Base-by-base conservation (phyloP, 2,797 vertebrate species). In the Scarus forsteni region DNA sequence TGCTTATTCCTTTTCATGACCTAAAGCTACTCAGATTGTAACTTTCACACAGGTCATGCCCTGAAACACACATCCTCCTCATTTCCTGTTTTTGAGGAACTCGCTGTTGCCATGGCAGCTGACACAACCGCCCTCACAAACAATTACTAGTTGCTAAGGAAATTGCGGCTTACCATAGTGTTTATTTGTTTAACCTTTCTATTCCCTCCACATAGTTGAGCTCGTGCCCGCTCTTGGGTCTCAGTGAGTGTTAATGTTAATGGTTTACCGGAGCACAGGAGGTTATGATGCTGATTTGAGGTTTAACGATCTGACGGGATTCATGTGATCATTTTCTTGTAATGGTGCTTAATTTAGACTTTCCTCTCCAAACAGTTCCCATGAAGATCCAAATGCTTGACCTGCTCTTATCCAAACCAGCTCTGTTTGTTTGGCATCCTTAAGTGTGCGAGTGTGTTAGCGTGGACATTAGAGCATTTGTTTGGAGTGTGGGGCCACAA, bases 51-150 rank as follows among this genome's bases (percentile, higher is more conserved):
- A 39, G 7, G 9, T 7, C 38, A 13, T 73, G 71, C 61, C 77
- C 64, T 52, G 60, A 79, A 61, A 48, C 61, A 60, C 6, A 42
- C 76, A 15, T 50, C 73, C 70, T 66, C 61, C 63, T 73, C 76
- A 75, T 79, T 93, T 94, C 92, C 93, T 94, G 92, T 94, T 95
- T 84, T 91, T 86, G 75, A 71, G 80, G 66, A 82, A 81, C 78
- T 86, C 60, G 39, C 72, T 3, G 93, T 95, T 90, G 72, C 92
- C 83, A 91, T 92, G 65, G 84, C 74, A 89, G 80, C 64, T 59
- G 67, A 86, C 66, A 81, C 88, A 85, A 90, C 67, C 51, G 67
- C 57, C 12, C 58, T 48, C 42, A 79, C 79, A 94, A 94, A 93
- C 91, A 93, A 73, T 61, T 34, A 79, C 15, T 13, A 3, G 92